Evolutionary conservation across 2,113 vertebrate genomes (phyloP), one percentile per base, ranked within the genome.

Genomic region (Leuciscus idus): DNA sequence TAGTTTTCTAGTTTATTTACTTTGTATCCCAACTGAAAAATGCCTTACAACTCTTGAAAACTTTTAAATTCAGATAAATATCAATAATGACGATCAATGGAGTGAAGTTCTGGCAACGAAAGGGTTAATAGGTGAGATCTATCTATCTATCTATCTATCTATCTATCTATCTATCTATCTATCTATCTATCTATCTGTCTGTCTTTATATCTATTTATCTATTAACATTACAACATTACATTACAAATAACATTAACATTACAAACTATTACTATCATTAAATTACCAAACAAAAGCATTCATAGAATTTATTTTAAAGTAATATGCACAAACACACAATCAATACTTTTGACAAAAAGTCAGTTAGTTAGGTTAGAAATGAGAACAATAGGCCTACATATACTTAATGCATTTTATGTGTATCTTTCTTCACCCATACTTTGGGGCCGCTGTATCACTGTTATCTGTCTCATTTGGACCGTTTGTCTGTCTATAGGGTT

Each of bases 11-110:
- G 33, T 43, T 61, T 57, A 50, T 36, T 78, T 43, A 73, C 70
- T 43, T 43, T 73, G 21, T 12, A 21, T 72, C 17, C 6, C 8
- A 50, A 26, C 2, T 74, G 9, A 46, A 26, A 48, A 26, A n/a
- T 48, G 21, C 2, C 4, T 64, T 12, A 66, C 1, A n/a, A 26
- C 70, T 82, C 28, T 81, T 21, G 50, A 2, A 17, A 43, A 36
- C 10, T 79, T 93, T 87, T 93, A 87, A 75, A 57, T 85, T 57
- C 90, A 99, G 98, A 91, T 93, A 10, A 93, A 93, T 80, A 88
- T 97, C 90, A 96, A 87, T 82, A 98, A 93, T 92, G 97, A 97
- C 87, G 97, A 98, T 75, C 97, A 96, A 73, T 99, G 98, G 98
- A 96, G 97, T 70, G 97, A 97, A 86, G 92, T 96, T 93, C 94